Percentiles rank a stretch among this genome's conserved stretches.
Conservation (phyloP, 2,888 invertebrate genomes). For the Quadroppia sp. region DNA sequence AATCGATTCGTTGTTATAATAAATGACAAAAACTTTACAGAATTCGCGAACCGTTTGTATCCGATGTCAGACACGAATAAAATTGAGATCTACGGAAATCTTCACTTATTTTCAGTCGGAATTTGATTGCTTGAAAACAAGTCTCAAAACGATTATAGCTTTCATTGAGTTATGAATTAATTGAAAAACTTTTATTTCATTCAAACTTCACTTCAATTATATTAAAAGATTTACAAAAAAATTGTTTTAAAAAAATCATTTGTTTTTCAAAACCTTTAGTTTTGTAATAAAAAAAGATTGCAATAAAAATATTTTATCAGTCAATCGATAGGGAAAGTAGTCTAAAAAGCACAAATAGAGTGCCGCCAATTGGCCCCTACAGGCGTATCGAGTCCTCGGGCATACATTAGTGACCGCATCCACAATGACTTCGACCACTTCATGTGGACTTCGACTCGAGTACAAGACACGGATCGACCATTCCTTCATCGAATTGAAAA, state of each 20-base stretch:
- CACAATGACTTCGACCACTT: neutral
- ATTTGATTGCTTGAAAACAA: neutral
- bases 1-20: constrained; percentile 1
- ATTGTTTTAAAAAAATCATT: no score
- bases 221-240: no score
- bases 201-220: no score
- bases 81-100: constrained; percentile 11
- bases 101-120: neutral
- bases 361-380: neutral
- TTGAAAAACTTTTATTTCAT: no score
- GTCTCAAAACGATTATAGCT: no score
- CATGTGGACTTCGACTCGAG: neutral
- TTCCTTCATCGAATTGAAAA: neutral
- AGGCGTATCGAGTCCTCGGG: neutral
- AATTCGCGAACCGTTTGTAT: neutral
- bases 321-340: neutral
- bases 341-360: neutral
- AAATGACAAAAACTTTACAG: neutral
- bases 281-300: neutral
- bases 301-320: neutral
- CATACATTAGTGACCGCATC: neutral
- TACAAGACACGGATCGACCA: no score
- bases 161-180: no score
- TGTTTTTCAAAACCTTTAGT: neutral
- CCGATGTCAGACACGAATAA: constrained; percentile 17